Conservation (phyloP, 2,888 invertebrate genomes). For the Scaptodrosophila latifasciaeformis region DNA sequence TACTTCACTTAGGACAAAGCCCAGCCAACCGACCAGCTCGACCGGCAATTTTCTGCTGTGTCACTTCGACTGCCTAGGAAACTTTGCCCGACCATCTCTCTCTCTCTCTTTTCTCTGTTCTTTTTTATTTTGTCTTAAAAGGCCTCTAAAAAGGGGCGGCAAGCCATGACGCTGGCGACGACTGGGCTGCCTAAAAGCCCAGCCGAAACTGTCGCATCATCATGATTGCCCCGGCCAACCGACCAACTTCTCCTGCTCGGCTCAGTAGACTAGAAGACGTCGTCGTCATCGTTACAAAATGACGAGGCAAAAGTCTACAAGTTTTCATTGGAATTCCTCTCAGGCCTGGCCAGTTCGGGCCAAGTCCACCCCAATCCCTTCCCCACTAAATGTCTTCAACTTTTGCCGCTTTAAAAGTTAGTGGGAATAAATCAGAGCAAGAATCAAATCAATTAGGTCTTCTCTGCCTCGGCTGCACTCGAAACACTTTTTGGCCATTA, state of each 20-base stretch:
- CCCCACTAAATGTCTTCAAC: conserved; percentile 27
- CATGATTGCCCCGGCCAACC: conserved; percentile 14
- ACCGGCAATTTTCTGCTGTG: conserved; percentile 32
- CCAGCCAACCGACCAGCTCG: conserved; percentile 9
- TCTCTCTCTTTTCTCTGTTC: conserved; percentile 5
- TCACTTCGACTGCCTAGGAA: conserved; percentile 58
- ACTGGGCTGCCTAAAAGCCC: conserved; percentile 48
- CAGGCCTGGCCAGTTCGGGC: conserved; percentile 3
- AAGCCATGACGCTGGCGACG: conserved; percentile 17
- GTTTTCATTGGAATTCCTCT: conserved; percentile 10
- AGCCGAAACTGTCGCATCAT: conserved; percentile 57
- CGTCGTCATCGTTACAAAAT: conserved; percentile 39
- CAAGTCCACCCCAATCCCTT: background rate
- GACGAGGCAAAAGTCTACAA: conserved; percentile 31
- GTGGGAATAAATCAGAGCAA: conserved; percentile 27
- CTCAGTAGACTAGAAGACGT: conserved; percentile 63
- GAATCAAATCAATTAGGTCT: no score
- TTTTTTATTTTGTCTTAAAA: conserved; percentile 51
- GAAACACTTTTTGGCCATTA: conserved; percentile 39
- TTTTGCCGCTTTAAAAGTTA: conserved; percentile 3
- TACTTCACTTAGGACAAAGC: conserved; percentile 40
- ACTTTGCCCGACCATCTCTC: conserved; percentile 47
- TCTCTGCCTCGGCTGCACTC: conserved; percentile 15
- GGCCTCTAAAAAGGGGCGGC: conserved; percentile 40
- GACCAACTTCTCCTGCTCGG: conserved; percentile 22